Evolutionary conservation across 2,797 vertebrate genomes (phyloP), one percentile per base, ranked within the genome.

Genomic region (Perodicticus potto): DNA sequence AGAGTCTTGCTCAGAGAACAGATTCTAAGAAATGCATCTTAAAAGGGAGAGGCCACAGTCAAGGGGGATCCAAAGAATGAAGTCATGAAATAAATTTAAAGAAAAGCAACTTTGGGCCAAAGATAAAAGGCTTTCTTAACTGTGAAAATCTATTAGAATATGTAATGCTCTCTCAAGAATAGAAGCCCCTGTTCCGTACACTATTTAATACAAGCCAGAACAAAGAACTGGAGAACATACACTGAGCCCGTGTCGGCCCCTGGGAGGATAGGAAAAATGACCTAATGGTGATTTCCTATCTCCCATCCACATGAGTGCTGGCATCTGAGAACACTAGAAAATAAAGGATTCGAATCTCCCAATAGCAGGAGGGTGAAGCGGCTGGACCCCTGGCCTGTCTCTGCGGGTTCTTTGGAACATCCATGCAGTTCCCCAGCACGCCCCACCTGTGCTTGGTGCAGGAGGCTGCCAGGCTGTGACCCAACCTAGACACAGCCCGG

Each of bases 71-170:
- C 76, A 73, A 93, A 90, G 67, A 96, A 95, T 93, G 94, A 96
- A 97, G 86, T 97, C 86, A 96, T 94, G 86, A 96, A 96, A 70
- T 78, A 69, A 89, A 96, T 90, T 67, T 83, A 81, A 94, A 96
- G 89, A 93, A 95, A 96, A 89, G 61, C 96, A 96, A 96, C 57
- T 94, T 89, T 23, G 65, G 95, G 67, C 93, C 53, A 16, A 96
- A 96, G 96, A 97, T 96, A 94, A 97, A 97, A 97, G 90, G 55
- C 23, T 59, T 55, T 94, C 84, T 94, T 93, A 72, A 65, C 83
- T 93, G 94, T 94, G 94, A 92, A 96, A 97, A 96, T 95, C 94
- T 89, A 89, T 96, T 94, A 91, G 96, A 96, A 73, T 89, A 93
- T 87, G 93, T 91, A 96, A 92, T 93, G 43, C 67, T 85, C 91